Evolutionary conservation across 2,888 invertebrate genomes (phyloP).

Genomic region (Euspilapteryx auroguttella): DNA sequence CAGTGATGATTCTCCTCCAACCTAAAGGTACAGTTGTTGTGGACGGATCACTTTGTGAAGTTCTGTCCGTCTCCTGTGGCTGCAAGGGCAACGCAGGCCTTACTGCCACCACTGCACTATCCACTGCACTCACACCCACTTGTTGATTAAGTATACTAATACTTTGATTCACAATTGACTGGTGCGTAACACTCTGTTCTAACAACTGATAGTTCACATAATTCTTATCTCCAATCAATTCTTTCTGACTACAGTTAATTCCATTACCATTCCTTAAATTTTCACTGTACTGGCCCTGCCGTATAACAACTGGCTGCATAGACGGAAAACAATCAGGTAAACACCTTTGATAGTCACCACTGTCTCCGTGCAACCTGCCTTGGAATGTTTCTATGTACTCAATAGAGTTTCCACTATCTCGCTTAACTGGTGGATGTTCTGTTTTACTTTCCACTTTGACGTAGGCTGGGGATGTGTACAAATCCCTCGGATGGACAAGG

Average conservation of each 20-base stretch:
- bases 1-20: constrained; percentile 49
- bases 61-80: too few relatives aligned
- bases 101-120: constrained; percentile 39
- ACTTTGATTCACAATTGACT: constrained; percentile 54
- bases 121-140: constrained; percentile 44
- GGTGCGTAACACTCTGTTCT: constrained; percentile 56
- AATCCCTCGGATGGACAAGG: too few relatives aligned
- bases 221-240: constrained; percentile 34
- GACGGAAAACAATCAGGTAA: constrained; percentile 30
- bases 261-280: constrained; percentile 32
- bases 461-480: too few relatives aligned
- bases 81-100: too few relatives aligned
- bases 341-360: constrained; percentile 30
- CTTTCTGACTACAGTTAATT: constrained; percentile 34
- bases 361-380: constrained; percentile 20
- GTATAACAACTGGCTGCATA: constrained; percentile 25
- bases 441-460: too few relatives aligned
- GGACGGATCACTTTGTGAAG: constrained; percentile 38
- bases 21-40: constrained; percentile 50
- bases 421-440: constrained; percentile 23
- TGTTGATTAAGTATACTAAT: constrained; percentile 55
- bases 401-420: constrained; percentile 25
- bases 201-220: constrained; percentile 55
- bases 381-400: constrained; percentile 32
- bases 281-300: constrained; percentile 34